Evolutionary conservation across 1,140 invertebrate species (phyloP), one percentile per base, ranked within the genome.

Genomic region (Asbolus verrucosus): DNA sequence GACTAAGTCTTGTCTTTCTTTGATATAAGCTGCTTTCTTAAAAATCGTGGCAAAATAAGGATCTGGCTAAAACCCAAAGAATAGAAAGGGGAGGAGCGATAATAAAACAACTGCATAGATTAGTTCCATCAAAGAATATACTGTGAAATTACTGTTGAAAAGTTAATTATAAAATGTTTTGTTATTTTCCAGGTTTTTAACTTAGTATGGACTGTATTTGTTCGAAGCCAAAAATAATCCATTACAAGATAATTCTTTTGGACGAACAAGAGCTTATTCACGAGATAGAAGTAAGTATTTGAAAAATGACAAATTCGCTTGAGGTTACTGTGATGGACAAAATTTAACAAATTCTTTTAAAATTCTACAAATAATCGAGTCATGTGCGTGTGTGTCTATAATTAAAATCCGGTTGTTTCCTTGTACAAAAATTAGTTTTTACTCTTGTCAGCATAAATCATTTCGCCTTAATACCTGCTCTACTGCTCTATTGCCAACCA

Each of bases 201-300:
- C 33, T 43, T 66, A 63, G 24, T 9, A 81, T 81, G 80, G 78
- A 81, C 27, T 81, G 79, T 73, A 80, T 81, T 71, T 81, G 80
- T 71, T 66, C 76, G 11, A 75, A 78, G 70, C 81, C 84, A 27
- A 81, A 82, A 68, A 79, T 84, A 24, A 80, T 86, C 61, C 84
- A 85, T 71, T 87, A 84, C 81, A 87, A 86, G 79, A 87, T 89
- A 75, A 85, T 89, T 73, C 83, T 89, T 69, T 83, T 89, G 74
- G 87, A 89, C 77, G 88, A 89, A 78, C 87, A 88, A 74, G 88
- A 89, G 77, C 83, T 89, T 38, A 81, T 88, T 65, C 86, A 89
- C 75, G 88, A 89, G 75, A 84, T 89, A 65, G 87, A 72, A 60
- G 65, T 50, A 14, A 54, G 39, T 24, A 39, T 43, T 43, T 43